Conservation (phyloP, 2,888 invertebrate species). For the Acanthoscelides obtectus region DNA sequence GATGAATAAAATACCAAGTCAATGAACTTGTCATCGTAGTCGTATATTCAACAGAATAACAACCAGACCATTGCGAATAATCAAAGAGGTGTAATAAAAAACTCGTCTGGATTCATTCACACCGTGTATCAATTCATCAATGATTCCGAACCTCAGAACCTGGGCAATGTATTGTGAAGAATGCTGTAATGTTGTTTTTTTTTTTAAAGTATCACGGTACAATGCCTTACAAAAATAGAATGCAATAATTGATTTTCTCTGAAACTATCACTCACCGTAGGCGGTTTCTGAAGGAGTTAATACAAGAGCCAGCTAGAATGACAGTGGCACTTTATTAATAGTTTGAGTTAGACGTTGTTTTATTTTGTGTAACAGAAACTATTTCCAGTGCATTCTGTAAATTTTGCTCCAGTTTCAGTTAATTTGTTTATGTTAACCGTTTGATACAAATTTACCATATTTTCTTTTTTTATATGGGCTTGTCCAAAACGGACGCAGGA, state of each 20-base stretch:
- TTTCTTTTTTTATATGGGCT: neutral
- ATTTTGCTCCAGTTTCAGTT: neutral
- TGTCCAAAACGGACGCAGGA: too few species aligned
- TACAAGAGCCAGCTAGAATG: neutral
- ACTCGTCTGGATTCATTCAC: neutral
- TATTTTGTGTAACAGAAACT: neutral
- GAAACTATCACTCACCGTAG: neutral
- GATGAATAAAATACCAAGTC: too few species aligned
- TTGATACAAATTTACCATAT: neutral
- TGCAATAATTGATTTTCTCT: neutral
- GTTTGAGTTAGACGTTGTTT: neutral
- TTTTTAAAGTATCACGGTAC: neutral
- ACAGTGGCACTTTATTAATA: neutral
- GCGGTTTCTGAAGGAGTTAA: neutral
- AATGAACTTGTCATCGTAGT: too few species aligned
- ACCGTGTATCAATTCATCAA: neutral
- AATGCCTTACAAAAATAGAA: neutral
- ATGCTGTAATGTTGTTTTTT: neutral
- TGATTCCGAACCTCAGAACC: neutral
- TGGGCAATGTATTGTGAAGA: neutral
- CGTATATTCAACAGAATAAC: too few species aligned
- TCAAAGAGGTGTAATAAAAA: too few species aligned
- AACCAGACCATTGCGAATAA: too few species aligned
- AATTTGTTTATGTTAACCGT: neutral
- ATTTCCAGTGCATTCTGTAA: neutral